Evolutionary conservation across 2,113 vertebrate genomes (phyloP), one percentile per base, ranked within the genome.

Genomic region (Megaceryle torquata): DNA sequence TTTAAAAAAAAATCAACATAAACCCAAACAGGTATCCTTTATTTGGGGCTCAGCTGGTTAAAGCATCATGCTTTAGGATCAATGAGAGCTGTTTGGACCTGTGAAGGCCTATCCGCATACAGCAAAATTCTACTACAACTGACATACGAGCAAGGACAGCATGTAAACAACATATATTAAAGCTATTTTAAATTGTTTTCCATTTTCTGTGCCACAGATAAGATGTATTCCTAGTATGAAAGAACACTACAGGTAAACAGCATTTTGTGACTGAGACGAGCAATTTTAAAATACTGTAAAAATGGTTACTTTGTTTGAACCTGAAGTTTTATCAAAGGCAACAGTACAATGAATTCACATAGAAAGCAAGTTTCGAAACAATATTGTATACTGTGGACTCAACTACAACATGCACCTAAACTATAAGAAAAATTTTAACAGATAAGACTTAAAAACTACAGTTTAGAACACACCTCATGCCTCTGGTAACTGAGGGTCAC

Each of bases 1-100:
- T 35, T 50, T n/a, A 35, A 33, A 91, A 95, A 75, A 60, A 31
- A 95, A 95, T 57, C 79, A 93, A 88, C 67, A 68, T 35, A 77
- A 68, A 61, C 54, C 63, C 76, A 88, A 95, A 69, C 21, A 83
- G 64, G 20, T 13, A 33, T 21, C 59, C 37, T 60, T 77, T 87
- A 51, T 63, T 39, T 77, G 19, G 15, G 63, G 20, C 54, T 43
- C 61, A 68, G 17, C 15, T 29, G 17, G 50, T 31, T 74, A 20
- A 91, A 93, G 59, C 60, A 83, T 67, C 61, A 84, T 63, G 63
- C 90, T 60, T 67, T 70, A 94, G 31, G 74, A 86, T 29, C 12
- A 15, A 64, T 57, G 60, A 43, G 61, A 79, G 59, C 35, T 84
- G n/a, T 43, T 83, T 82, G 51, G 69, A 91, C 61, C 64, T 56